Base-by-base conservation (phyloP, 2,888 invertebrate genomes). In the Fragum whitleyi region DNA sequence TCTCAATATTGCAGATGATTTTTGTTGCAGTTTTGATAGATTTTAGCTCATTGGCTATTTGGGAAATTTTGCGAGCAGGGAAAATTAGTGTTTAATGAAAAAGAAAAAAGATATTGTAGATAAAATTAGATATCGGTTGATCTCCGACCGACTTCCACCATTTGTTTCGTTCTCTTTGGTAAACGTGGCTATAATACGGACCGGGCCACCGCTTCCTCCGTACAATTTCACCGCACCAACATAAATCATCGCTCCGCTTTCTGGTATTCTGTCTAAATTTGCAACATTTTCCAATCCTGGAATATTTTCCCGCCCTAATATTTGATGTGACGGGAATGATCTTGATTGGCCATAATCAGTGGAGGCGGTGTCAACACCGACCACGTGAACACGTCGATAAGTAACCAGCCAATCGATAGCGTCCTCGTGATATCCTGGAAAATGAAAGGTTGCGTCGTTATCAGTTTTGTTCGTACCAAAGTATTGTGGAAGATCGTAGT, bases 331-430 rank as follows among this genome's bases (percentile, higher is more conserved):
- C 0, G 94, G 94, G 16, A 95, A 94, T 26, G 93, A 90, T 90
- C 87, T 80, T 89, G 95, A 92, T 89, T 92, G 87, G 86, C 96
- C 95, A 0, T 95, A 94, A 92, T 96, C 96, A 1, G 95, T 93
- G 11, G 96, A 96, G 0, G 96, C 95, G 0, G 96, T 95, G 91
- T 96, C 96, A 0, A 96, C 95, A 0, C 96, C 96, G 1, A 96
- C 95, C 79, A 96, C 95, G 84, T 95, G 95, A 14, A 95, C 69
- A 14, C 77, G 68, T 9, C 90, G 94, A 39, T 88, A 65, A 62
- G 95, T 92, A 0, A 95, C 94, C 81, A 96, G 94, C 95, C 96
- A 96, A 75, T 95, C 93, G 0, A 96, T 96, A 26, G 96, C 95
- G 62, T 95, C 95, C 86, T 94, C 94, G 61, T 95, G 95, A 59